phyloP scores from a whole-genome alignment of 2,113 vertebrate species.

The Mugil cephalus region DNA sequence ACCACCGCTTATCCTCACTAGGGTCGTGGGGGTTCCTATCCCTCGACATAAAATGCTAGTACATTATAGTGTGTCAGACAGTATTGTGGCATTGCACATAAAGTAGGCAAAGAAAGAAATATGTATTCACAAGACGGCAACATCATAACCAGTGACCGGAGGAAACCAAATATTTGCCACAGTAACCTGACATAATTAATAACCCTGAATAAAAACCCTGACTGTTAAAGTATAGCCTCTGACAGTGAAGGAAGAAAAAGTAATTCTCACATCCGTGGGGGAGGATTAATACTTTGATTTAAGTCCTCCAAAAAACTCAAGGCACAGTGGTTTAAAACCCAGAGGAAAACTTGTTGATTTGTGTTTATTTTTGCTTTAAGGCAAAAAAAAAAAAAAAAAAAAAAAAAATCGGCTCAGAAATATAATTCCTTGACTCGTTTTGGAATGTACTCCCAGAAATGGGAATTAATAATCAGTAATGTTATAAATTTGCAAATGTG shows the following conservation, averaged over 20 bases:
- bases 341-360: neutral
- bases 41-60: too few species aligned
- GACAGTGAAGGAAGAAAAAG: constrained; percentile 5
- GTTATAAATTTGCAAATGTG: neutral
- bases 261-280: neutral
- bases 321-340: neutral
- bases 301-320: neutral
- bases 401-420: too few species aligned
- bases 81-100: neutral
- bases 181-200: too few species aligned
- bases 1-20: too few species aligned
- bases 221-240: neutral
- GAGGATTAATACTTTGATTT: constrained; percentile 3
- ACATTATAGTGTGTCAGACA: too few species aligned
- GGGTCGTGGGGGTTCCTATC: too few species aligned
- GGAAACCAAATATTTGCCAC: neutral
- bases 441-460: neutral
- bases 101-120: too few species aligned
- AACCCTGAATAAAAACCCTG: neutral
- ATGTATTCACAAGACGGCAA: neutral
- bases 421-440: neutral
- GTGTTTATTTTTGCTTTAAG: constrained; percentile 16
- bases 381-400: too few species aligned
- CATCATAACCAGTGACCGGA: neutral
- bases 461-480: too few species aligned